Evolutionary conservation across 2,797 vertebrate species (phyloP).

Genomic region (Sparus aurata): DNA sequence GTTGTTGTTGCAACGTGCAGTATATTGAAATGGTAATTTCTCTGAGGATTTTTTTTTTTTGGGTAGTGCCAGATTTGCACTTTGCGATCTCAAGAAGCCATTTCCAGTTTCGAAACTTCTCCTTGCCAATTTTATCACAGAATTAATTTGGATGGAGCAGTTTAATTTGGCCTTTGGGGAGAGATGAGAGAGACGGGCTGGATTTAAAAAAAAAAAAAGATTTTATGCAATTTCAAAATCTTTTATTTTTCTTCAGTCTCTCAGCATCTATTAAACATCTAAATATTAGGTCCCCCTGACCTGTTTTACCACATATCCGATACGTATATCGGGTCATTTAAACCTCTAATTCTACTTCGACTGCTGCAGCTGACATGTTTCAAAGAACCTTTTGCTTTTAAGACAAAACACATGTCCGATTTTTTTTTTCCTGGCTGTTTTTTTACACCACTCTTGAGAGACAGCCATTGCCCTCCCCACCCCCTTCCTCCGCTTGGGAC

Average conservation of each 20-base stretch:
- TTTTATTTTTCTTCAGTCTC: neutral
- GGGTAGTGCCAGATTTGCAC: neutral
- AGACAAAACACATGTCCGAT: conserved; percentile 25
- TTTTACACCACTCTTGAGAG: conserved; percentile 9
- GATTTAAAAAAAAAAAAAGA: no score
- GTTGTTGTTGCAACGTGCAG: no score
- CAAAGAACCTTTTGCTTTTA: conserved; percentile 17
- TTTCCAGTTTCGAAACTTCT: neutral
- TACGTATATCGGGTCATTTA: neutral
- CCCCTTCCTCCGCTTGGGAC: conserved; percentile 13
- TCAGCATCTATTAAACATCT: neutral
- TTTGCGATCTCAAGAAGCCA: neutral
- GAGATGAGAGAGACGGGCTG: no score
- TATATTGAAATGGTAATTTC: neutral
- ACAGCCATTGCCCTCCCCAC: conserved; percentile 5
- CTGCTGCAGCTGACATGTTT: conserved; percentile 8
- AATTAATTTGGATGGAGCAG: neutral
- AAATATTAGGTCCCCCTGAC: neutral
- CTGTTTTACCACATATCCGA: neutral
- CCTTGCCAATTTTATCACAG: neutral
- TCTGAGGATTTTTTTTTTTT: neutral
- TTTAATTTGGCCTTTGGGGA: neutral
- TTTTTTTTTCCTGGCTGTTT: neutral
- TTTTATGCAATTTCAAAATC: neutral
- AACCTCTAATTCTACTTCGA: neutral